Conservation (phyloP, 2,113 vertebrate genomes). For the Australoheros scitulus region DNA sequence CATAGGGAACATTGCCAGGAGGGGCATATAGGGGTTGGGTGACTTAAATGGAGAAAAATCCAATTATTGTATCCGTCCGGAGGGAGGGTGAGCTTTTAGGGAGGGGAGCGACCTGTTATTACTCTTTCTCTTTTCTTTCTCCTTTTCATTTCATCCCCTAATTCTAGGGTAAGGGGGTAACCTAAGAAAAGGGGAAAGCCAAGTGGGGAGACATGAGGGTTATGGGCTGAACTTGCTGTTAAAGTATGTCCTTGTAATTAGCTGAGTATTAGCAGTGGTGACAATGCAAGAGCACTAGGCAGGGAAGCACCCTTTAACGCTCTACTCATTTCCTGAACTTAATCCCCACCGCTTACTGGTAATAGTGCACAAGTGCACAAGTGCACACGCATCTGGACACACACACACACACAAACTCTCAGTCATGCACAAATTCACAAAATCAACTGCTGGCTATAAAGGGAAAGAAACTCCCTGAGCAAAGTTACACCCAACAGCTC, state of each 20-base stretch:
- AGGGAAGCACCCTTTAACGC: conserved; percentile 75
- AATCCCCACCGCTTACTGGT: conserved; percentile 76
- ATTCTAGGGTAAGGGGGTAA: conserved; percentile 71
- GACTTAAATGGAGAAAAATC: conserved; percentile 79
- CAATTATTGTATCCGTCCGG: conserved; percentile 78
- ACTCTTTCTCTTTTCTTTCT: conserved; percentile 69
- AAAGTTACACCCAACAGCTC: conserved; percentile 62
- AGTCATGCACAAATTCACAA: conserved; percentile 57
- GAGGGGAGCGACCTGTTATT: conserved; percentile 69
- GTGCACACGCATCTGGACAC: conserved; percentile 48
- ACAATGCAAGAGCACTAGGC: conserved; percentile 72
- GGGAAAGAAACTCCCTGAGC: conserved; percentile 45
- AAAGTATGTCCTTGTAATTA: conserved; percentile 82
- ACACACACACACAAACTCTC: conserved; percentile 42
- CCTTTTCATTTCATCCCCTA: conserved; percentile 65
- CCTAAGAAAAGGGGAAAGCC: conserved; percentile 65
- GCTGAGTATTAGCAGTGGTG: conserved; percentile 74
- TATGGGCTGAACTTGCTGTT: conserved; percentile 70
- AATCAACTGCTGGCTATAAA: conserved; percentile 66
- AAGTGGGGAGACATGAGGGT: conserved; percentile 53
- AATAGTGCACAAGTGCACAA: conserved; percentile 64
- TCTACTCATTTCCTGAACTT: conserved; percentile 81
- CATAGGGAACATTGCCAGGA: conserved; percentile 60
- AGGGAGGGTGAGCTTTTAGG: conserved; percentile 71
- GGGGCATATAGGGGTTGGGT: conserved; percentile 58